phyloP scores from a whole-genome alignment of 2,797 vertebrate species.

The Vultur gryphus region DNA sequence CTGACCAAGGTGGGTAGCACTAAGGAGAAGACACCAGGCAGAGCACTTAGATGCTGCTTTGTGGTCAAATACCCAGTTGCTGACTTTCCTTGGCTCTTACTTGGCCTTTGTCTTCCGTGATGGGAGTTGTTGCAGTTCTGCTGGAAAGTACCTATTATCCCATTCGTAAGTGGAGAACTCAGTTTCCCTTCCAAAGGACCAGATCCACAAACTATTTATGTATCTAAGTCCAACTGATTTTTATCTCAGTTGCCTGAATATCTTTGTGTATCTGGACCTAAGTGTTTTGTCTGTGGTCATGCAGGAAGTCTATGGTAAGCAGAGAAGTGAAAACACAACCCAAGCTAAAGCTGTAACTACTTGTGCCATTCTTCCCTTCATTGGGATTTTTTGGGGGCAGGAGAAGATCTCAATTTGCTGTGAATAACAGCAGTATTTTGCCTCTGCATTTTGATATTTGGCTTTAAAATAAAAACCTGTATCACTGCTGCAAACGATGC shows the following conservation, averaged over 20 bases:
- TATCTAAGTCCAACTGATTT: slow-evolving; percentile 1
- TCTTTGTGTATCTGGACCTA: background rate
- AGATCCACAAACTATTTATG: background rate
- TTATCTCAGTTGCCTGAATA: slow-evolving; percentile 6
- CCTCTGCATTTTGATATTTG: background rate
- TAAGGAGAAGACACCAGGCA: background rate
- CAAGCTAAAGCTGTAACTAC: background rate
- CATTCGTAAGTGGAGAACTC: background rate
- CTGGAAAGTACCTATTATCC: background rate
- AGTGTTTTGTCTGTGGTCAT: slow-evolving; percentile 24
- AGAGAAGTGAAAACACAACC: background rate
- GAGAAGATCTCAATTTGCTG: background rate
- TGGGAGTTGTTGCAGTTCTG: background rate
- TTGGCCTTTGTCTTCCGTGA: background rate
- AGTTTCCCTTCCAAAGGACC: background rate
- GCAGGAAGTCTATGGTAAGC: slow-evolving; percentile 23
- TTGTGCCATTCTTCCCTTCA: background rate
- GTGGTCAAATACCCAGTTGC: background rate
- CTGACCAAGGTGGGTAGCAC: background rate
- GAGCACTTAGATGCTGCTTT: background rate
- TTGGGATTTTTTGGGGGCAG: background rate
- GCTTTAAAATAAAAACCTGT: background rate
- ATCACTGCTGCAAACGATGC: background rate
- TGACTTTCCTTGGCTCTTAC: background rate
- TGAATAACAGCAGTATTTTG: background rate